phyloP scores from a whole-genome alignment of 2,113 vertebrate genomes.

The Boulengeromyrus knoepffleri region DNA sequence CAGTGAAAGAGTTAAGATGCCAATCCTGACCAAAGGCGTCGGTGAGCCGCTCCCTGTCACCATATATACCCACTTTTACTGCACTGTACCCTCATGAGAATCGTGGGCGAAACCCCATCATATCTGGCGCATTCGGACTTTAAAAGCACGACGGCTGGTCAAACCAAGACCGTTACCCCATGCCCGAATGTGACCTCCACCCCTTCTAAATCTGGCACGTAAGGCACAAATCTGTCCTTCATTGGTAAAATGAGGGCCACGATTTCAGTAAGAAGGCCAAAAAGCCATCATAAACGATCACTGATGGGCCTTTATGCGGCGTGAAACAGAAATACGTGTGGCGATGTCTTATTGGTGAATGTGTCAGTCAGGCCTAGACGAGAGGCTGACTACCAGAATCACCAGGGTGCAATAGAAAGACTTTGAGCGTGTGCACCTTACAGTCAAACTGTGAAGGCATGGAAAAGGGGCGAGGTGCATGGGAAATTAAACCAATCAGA shows the following conservation, averaged over 20 bases:
- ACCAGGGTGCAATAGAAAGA: constrained; percentile 36
- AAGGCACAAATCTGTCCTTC: not conserved
- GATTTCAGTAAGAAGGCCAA: not conserved
- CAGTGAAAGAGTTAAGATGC: no score
- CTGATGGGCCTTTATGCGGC: not conserved
- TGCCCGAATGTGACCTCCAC: not conserved
- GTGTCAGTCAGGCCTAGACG: constrained; percentile 56
- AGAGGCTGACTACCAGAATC: constrained; percentile 57
- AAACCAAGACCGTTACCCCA: not conserved
- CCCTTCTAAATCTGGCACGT: not conserved
- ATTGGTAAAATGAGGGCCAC: not conserved
- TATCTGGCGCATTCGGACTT: not conserved
- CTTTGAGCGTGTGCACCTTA: constrained; percentile 27
- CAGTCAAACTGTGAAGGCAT: constrained; percentile 29
- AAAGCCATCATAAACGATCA: not conserved
- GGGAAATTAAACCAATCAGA: constrained; percentile 54
- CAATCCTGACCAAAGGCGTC: not conserved
- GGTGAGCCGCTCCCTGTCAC: not conserved
- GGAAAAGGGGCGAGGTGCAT: constrained; percentile 42
- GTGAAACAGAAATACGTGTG: not conserved
- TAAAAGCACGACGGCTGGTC: not conserved
- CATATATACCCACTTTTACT: not conserved
- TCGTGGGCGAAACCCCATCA: not conserved
- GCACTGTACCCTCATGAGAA: not conserved
- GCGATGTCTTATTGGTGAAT: constrained; percentile 44